phyloP scores from a whole-genome alignment of 2,888 invertebrate species.

The Subacronicta megacephala region DNA sequence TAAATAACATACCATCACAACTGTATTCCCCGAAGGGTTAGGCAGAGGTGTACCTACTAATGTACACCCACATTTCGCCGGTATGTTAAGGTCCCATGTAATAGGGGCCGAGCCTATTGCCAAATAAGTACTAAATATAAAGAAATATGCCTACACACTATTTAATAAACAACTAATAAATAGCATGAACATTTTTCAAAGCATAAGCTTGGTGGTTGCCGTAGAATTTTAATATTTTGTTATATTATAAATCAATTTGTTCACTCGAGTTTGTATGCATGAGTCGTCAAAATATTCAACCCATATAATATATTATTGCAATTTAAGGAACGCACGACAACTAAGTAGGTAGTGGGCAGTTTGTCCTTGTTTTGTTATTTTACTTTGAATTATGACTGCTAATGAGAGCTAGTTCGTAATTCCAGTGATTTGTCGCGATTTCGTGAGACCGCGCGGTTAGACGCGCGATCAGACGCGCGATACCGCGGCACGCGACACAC shows the following conservation, averaged over 20 bases:
- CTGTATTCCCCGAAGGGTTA: too few species aligned
- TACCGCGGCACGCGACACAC: conserved; percentile 58
- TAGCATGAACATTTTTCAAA: background rate
- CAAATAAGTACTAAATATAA: too few species aligned
- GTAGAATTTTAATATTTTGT: conserved; percentile 5
- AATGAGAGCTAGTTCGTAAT: conserved; percentile 79
- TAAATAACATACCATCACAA: too few species aligned
- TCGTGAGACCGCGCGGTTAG: conserved; percentile 61
- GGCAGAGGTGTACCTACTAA: too few species aligned
- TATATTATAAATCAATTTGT: conserved; percentile 40
- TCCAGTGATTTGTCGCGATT: conserved; percentile 79
- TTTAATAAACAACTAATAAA: too few species aligned
- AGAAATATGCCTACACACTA: too few species aligned
- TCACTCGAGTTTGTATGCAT: conserved; percentile 16
- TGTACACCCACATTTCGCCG: too few species aligned
- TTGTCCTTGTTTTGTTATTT: conserved; percentile 63
- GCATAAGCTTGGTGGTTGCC: background rate
- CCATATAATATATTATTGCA: conserved; percentile 22
- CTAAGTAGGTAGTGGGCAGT: conserved; percentile 30
- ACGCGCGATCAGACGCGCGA: conserved; percentile 50
- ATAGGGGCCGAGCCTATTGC: too few species aligned
- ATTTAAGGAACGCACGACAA: conserved; percentile 46
- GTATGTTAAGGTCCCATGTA: too few species aligned
- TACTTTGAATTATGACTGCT: conserved; percentile 73
- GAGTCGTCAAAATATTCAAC: conserved; percentile 38